phyloP scores from a whole-genome alignment of 1,140 invertebrate genomes.

The Drosophila suzukii region DNA sequence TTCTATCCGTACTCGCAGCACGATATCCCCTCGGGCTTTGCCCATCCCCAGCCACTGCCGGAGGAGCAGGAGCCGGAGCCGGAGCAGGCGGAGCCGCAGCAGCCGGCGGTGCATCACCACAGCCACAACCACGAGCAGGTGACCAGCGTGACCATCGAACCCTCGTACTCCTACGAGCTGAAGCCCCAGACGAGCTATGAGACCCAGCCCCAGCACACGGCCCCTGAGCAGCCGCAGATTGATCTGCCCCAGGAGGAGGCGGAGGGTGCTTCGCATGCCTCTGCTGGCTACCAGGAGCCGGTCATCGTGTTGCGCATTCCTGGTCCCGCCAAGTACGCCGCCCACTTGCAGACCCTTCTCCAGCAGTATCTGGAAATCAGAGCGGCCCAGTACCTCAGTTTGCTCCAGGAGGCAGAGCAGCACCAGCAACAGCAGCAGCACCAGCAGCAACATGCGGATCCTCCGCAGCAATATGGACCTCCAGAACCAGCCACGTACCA shows the following conservation, averaged over 20 bases:
- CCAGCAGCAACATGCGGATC: conserved; percentile 20
- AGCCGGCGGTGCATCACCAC: conserved; percentile 26
- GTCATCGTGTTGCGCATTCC: conserved; percentile 82
- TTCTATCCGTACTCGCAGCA: conserved; percentile 84
- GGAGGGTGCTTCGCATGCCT: not conserved
- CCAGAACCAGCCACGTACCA: conserved; percentile 57
- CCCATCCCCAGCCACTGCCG: conserved; percentile 22
- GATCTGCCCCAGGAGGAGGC: conserved; percentile 67
- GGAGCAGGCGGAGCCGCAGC: conserved; percentile 16
- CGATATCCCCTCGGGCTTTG: conserved; percentile 56
- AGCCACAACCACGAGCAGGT: conserved; percentile 48
- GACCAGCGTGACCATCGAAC: conserved; percentile 78
- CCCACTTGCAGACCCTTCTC: conserved; percentile 78
- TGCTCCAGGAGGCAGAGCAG: conserved; percentile 74
- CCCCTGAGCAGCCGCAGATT: conserved; percentile 65
- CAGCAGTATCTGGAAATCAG: conserved; percentile 84
- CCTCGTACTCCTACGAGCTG: conserved; percentile 83
- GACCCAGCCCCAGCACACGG: conserved; percentile 29
- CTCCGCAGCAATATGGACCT: conserved; percentile 34
- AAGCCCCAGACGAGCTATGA: conserved; percentile 79
- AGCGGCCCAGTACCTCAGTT: conserved; percentile 76
- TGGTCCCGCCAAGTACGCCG: conserved; percentile 80
- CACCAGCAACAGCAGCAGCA: conserved; percentile 62
- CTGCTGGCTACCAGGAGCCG: conserved; percentile 68
- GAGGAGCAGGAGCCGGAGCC: conserved; percentile 19